Percentiles rank a stretch among this genome's conserved stretches.
These are phyloP conservation scores for Ptychochromis oligacanthus DNA, from an alignment of 2,113 vertebrate species.

Conservation along the genomic window DNA sequence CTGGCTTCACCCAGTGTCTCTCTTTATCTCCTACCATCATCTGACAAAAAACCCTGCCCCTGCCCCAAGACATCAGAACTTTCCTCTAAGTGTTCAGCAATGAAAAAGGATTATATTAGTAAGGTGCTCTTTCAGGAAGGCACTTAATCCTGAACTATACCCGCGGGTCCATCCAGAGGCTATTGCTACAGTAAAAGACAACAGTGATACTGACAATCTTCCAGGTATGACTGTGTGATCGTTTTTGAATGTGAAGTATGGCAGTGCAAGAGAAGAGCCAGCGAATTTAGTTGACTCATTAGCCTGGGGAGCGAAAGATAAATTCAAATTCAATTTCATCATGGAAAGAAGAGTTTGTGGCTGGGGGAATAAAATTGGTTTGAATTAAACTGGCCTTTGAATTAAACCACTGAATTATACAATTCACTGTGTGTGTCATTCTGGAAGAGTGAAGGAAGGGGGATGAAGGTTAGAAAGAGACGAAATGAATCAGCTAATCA, in stretches of 20 bases:
- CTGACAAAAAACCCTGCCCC: no score
- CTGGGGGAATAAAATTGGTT: conserved; percentile 5
- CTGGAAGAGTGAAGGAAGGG: background rate
- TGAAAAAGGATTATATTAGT: background rate
- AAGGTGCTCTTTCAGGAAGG: conserved; percentile 16
- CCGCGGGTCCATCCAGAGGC: conserved; percentile 14
- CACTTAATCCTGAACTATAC: conserved; percentile 14
- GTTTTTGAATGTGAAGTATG: background rate
- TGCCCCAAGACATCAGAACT: no score
- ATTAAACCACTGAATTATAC: conserved; percentile 8
- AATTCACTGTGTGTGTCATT: background rate
- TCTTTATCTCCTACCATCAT: background rate
- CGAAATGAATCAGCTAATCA: conserved; percentile 1
- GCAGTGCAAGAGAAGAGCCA: background rate
- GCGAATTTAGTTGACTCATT: background rate
- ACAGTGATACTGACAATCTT: background rate
- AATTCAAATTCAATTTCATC: background rate
- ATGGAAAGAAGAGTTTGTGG: background rate
- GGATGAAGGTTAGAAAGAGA: background rate
- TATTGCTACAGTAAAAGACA: background rate
- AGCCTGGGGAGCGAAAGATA: background rate
- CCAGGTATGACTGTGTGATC: background rate
- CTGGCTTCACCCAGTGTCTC: background rate
- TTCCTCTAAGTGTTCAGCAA: background rate
- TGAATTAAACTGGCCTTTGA: conserved; percentile 1